phyloP scores from a whole-genome alignment of 2,113 vertebrate genomes.

The Gila orcuttii region DNA sequence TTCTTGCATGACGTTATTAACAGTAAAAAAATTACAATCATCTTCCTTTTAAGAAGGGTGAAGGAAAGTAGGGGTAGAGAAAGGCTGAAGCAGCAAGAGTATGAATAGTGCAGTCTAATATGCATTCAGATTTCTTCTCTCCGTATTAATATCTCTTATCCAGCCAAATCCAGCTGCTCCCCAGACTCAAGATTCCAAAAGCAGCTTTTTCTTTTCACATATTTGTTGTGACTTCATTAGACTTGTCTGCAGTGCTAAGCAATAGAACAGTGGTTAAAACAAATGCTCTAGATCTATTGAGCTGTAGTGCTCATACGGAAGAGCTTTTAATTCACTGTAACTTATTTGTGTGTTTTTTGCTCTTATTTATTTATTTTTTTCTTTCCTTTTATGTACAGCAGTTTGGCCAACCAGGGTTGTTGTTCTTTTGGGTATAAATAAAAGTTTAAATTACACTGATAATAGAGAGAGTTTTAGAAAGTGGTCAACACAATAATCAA shows the following conservation, averaged over 20 bases:
- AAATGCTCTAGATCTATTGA: neutral
- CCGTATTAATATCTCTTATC: neutral
- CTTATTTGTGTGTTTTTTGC: too few species aligned
- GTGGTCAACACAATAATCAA: too few species aligned
- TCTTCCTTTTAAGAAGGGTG: neutral
- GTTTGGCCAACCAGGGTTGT: too few species aligned
- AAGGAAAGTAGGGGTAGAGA: neutral
- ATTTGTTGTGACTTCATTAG: conserved; percentile 5
- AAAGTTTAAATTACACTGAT: too few species aligned
- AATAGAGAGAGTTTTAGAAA: too few species aligned
- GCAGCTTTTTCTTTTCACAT: neutral
- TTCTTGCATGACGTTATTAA: neutral
- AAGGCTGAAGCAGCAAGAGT: neutral
- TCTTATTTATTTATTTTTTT: too few species aligned
- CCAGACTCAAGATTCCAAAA: neutral
- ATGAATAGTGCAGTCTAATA: neutral
- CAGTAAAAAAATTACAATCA: neutral
- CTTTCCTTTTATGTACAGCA: too few species aligned
- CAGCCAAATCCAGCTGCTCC: conserved; percentile 19
- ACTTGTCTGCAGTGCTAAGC: neutral
- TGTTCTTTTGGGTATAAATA: too few species aligned
- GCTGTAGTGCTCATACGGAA: neutral
- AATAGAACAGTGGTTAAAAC: neutral
- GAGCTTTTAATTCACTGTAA: neutral
- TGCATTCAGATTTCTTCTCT: conserved; percentile 17